Conservation (phyloP, 2,113 vertebrate genomes). For the Upupa epops region DNA sequence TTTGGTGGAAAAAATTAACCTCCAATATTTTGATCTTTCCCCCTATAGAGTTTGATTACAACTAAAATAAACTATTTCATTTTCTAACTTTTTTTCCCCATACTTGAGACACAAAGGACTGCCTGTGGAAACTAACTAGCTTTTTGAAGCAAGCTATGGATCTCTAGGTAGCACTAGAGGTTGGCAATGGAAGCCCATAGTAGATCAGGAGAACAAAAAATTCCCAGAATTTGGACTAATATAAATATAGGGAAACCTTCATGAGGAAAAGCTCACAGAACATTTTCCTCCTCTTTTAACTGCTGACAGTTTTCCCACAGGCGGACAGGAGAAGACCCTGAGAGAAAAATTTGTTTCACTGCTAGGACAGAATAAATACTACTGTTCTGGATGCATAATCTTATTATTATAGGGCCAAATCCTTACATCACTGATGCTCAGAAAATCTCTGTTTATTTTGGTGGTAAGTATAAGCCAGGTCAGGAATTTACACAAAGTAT, state of each 20-base stretch:
- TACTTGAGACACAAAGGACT: background rate
- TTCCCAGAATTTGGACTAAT: background rate
- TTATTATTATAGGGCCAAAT: background rate
- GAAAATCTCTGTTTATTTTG: slow-evolving; percentile 26
- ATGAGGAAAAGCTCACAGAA: background rate
- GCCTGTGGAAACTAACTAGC: background rate
- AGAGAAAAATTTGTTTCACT: background rate
- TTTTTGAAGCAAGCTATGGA: background rate
- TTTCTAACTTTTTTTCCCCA: background rate
- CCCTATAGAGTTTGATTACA: background rate
- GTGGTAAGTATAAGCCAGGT: background rate
- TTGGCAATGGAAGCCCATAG: background rate
- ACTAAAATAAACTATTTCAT: background rate
- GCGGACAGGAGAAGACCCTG: background rate
- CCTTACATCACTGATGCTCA: background rate
- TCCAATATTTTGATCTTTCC: background rate
- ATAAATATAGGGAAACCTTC: background rate
- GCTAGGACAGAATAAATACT: background rate
- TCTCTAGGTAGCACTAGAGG: background rate
- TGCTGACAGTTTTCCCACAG: background rate
- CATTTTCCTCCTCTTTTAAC: background rate
- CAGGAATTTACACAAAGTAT: background rate
- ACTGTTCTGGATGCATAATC: background rate
- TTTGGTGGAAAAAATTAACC: background rate
- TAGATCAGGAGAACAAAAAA: background rate